Base-by-base conservation (phyloP, 2,797 vertebrate species). In the Pipistrellus pygmaeus region DNA sequence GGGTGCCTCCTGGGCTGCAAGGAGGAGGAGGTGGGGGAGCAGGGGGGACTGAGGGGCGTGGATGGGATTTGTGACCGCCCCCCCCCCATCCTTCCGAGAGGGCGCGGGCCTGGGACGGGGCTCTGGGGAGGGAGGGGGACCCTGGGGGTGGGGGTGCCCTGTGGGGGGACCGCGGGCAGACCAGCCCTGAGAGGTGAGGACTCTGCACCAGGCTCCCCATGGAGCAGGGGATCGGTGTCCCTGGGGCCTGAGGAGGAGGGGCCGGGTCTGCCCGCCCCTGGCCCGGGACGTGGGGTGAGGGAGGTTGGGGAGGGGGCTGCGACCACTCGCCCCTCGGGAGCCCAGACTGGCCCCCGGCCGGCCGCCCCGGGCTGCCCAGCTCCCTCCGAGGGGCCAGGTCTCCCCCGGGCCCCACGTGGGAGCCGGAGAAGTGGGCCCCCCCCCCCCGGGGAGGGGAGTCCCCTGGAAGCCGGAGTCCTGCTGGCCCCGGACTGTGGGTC, bases 281-380 rank as follows among this genome's bases (percentile, higher is more conserved):
- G 6, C 23, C 21, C 23, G 25, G 62, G 41, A n/a, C 35, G 23
- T 32, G 6, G 41, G 46, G 25, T 25, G 57, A 11, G 75, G n/a
- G 83, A 38, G 38, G 38, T n/a, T n/a, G n/a, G n/a, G 38, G 60
- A 10, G 3, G 23, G 25, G 32, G 51, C 62, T 27, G 15, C n/a
- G 44, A 21, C 90, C 69, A 30, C 53, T 57, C 73, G 77, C 62
- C 44, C 18, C 87, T 62, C 30, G 1, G 11, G 38, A 69, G 46
- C 68, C 38, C 27, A 20, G 73, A 27, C 25, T 21, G 30, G 46
- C 41, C 35, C 51, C 72, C 8, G 30, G 46, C 41, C 35, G 30
- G 46, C 41, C 35, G 46, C 41, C 35, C 3, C n/a, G n/a, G n/a
- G 17, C 0, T 2, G 35, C 44, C 73, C 46, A 0, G 3, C 27